Base-by-base conservation (phyloP, 2,888 invertebrate species). In the Eupsilia transversa region DNA sequence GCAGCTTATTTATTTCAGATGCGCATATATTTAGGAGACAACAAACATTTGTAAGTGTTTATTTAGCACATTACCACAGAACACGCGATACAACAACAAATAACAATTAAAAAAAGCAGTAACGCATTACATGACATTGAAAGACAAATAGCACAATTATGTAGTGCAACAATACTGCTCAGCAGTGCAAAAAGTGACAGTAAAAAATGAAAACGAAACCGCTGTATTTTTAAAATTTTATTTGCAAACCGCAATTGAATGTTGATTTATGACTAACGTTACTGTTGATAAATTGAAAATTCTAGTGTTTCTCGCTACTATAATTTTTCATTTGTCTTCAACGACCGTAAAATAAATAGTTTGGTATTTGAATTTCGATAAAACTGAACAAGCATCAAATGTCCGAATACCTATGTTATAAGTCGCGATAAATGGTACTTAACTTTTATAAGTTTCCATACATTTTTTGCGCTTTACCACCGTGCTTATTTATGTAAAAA, bases 81-180 rank as follows among this genome's bases (percentile, higher is more conserved):
- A 82, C 90, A 90, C 88, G 90, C 90, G 84, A 90, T 85, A 75
- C 41, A 76, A 84, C 79, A 82, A 85, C 87, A 88, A 87, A 89
- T 88, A 88, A 86, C 82, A 80, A 77, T 59, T 80, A 69, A 74
- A 73, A 35, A 84, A 86, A 86, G 89, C 82, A 85, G 79, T 79
- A 86, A 77, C 77, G 79, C 79, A 83, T 80, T 85, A 86, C 86
- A 83, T 84, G 88, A 87, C 89, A 85, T 87, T 87, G 85, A 83
- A 88, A 86, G 88, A 89, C 85, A 88, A 89, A 89, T 87, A 81
- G 85, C 67, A 83, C 84, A 89, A 89, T 88, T 89, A 89, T 74
- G 71, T 65, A 80, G 64, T 73, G 78, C 74, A 82, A 72, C 80
- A 86, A 71, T 83, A 80, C 64, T 70, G 78, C 68, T 74, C 76